Base-by-base conservation (phyloP, 2,113 vertebrate species). In the Picathartes gymnocephalus region DNA sequence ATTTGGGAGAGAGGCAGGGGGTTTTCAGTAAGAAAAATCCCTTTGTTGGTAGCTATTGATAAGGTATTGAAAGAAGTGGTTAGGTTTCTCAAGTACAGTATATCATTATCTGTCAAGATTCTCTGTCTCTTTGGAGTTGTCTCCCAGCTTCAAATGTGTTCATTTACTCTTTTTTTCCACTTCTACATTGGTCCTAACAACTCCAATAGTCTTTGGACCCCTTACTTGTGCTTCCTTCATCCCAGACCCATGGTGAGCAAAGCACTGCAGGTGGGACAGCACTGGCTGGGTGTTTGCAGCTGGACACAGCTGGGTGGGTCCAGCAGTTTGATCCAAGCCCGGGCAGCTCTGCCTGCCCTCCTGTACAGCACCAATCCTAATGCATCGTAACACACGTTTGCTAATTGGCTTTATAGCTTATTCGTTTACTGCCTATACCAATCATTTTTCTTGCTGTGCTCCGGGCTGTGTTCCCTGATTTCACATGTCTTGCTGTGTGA, bases 371-470 rank as follows among this genome's bases (percentile, higher is more conserved):
- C 45, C 31, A 33, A 33, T 81, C 68, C 69, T 47, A 77, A n/a
- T 83, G 76, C 45, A 50, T 64, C 51, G 7, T 10, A 85, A 50
- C 44, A 64, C 11, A 13, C 9, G 4, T 25, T 19, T 62, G 45
- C 80, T 93, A 92, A 93, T 88, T 90, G 58, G 40, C 90, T 95
- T 92, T 64, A 45, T 20, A 80, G 68, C 81, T 85, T 88, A 57
- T 45, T 90, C 95, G 66, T 81, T 85, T 69, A 10, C 23, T 69
- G 68, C 82, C 51, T 69, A 5, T 54, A 90, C 85, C 79, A 80
- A 45, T 86, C 31, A 88, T 90, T 95, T 88, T 93, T 97, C 93
- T 92, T 78, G 11, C 64, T 40, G 45, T 69, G 93, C 95, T 95
- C 35, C 54, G 73, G 92, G 93, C 90, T 93, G 45, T 80, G 31